Evolutionary conservation across 2,888 invertebrate genomes (phyloP).

Genomic region (Drosophila eohydei): DNA sequence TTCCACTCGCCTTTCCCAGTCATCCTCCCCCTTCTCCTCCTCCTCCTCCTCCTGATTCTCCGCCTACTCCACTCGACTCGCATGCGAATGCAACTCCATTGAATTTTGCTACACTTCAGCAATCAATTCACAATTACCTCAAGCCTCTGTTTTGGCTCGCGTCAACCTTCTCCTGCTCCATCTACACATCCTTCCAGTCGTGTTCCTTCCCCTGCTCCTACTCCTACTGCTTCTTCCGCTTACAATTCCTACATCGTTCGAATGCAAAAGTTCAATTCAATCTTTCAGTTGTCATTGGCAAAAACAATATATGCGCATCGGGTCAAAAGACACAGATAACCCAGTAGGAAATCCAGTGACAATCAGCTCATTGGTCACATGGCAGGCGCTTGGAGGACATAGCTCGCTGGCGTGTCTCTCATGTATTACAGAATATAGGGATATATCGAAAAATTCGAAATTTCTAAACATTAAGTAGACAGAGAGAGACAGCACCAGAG

Average conservation of each 20-base stretch:
- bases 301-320: slow-evolving; percentile 64
- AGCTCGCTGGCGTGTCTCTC: background rate
- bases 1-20: background rate
- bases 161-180: background rate
- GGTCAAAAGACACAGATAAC: slow-evolving; percentile 7
- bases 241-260: slow-evolving; percentile 38
- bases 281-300: slow-evolving; percentile 81
- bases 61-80: background rate
- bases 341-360: slow-evolving; percentile 6
- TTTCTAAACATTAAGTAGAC: background rate
- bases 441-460: background rate
- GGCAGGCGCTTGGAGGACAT: background rate
- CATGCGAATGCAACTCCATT: slow-evolving; percentile 31
- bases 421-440: background rate
- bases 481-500: background rate
- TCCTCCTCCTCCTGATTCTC: background rate
- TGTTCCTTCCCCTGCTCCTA: background rate
- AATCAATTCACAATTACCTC: slow-evolving; percentile 74
- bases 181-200: too few relatives aligned
- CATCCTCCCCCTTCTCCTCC: too few relatives aligned
- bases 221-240: background rate
- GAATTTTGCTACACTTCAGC: slow-evolving; percentile 67
- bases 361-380: background rate
- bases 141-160: background rate
- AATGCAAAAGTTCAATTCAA: slow-evolving; percentile 80